A percentile compares a stretch with the other conserved stretches of the same genome.
Evolutionary conservation across 2,797 vertebrate species (phyloP).

Genomic region (Pangasius macronema): DNA sequence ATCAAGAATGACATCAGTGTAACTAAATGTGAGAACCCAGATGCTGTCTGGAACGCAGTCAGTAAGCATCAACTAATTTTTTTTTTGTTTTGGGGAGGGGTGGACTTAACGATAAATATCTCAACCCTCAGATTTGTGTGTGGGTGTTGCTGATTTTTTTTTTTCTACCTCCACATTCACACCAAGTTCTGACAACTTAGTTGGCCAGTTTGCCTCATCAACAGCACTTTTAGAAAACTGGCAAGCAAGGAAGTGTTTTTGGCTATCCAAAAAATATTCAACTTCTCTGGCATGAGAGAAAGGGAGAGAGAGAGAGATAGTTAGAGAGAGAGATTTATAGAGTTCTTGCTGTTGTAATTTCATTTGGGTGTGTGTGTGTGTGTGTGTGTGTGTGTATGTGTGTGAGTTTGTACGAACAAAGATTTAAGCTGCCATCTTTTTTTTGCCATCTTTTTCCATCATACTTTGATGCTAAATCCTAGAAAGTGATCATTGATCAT

Average conservation of each 20-base stretch:
- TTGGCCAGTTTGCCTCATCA: conserved; percentile 11
- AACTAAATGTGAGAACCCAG: conserved; percentile 52
- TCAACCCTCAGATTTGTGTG: not conserved
- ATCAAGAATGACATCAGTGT: conserved; percentile 52
- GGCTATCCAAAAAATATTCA: conserved; percentile 3
- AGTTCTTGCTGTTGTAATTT: not conserved
- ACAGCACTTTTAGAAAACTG: not conserved
- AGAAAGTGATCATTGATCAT: not conserved
- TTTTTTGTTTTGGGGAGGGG: too few species aligned
- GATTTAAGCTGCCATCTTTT: not conserved
- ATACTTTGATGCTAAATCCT: not conserved
- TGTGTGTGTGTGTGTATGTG: not conserved
- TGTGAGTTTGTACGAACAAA: not conserved
- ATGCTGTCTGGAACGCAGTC: conserved; percentile 31
- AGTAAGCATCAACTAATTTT: not conserved
- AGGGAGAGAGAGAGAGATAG: not conserved
- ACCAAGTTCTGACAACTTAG: conserved; percentile 20
- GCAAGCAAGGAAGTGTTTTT: conserved; percentile 3
- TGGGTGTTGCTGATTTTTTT: not conserved
- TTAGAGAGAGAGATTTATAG: not conserved
- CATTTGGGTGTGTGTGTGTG: not conserved
- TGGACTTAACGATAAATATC: not conserved
- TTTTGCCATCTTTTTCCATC: too few species aligned
- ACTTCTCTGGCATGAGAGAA: not conserved
- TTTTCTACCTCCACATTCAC: conserved; percentile 15